These are phyloP conservation scores for Pantala flavescens DNA, from an alignment of 1,140 invertebrate genomes.

Conservation along the genomic window DNA sequence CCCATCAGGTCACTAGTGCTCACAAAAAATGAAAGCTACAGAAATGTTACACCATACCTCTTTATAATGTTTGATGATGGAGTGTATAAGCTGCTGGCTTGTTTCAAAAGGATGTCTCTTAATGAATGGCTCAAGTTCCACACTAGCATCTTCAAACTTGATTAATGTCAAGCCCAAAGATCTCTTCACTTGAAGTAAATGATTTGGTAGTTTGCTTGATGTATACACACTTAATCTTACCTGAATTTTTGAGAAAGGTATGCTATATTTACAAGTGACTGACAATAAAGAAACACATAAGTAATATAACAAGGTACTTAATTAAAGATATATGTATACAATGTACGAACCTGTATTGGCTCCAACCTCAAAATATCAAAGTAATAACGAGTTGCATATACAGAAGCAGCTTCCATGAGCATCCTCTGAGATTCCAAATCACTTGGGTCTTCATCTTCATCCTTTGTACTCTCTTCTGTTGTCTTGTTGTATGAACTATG, in stretches of 20 bases:
- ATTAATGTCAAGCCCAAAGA: conserved; percentile 80
- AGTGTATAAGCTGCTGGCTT: conserved; percentile 61
- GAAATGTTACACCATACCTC: conserved; percentile 40
- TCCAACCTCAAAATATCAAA: conserved; percentile 76
- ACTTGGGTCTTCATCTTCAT: conserved; percentile 54
- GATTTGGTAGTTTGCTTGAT: conserved; percentile 61
- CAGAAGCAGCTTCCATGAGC: conserved; percentile 65
- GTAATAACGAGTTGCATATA: conserved; percentile 76
- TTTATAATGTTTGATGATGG: conserved; percentile 70
- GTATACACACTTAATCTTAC: conserved; percentile 79
- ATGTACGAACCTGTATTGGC: conserved; percentile 48
- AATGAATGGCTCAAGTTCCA: conserved; percentile 79
- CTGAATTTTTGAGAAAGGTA: conserved; percentile 29
- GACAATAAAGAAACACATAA: not conserved
- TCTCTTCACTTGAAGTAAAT: conserved; percentile 71
- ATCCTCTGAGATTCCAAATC: conserved; percentile 65
- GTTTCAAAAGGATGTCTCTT: conserved; percentile 84
- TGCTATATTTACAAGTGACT: not conserved
- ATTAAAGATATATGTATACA: conserved; percentile 8
- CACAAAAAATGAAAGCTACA: conserved; percentile 1
- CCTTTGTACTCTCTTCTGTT: conserved; percentile 30
- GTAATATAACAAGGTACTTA: not conserved
- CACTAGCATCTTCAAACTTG: conserved; percentile 91
- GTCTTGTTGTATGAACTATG: conserved; percentile 23
- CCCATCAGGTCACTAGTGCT: too few species aligned